Conservation (phyloP, 2,113 vertebrate genomes). For the Rousettus leschenaultii region DNA sequence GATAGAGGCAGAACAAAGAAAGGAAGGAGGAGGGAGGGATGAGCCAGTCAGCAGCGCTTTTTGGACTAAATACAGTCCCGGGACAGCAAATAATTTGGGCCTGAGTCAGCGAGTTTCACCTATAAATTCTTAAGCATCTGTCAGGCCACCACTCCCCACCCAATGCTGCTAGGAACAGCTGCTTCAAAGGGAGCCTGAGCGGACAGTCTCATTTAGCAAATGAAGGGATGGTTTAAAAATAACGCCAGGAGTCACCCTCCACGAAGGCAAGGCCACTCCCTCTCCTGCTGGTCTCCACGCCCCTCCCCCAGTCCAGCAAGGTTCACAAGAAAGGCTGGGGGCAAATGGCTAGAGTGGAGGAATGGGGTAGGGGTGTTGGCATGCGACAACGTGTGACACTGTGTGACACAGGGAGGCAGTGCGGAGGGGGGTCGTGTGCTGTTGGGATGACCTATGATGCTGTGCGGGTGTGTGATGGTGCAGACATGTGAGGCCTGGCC, state of each 20-base stretch:
- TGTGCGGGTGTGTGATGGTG: background rate
- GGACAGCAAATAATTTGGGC: slow-evolving; percentile 72
- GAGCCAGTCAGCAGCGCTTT: slow-evolving; percentile 53
- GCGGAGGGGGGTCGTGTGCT: background rate
- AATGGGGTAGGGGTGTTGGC: background rate
- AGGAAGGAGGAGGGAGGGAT: background rate
- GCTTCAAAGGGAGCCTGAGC: slow-evolving; percentile 41
- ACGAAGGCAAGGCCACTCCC: slow-evolving; percentile 57
- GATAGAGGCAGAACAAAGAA: background rate
- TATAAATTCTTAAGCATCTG: slow-evolving; percentile 79
- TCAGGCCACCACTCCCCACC: slow-evolving; percentile 71
- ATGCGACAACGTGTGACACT: background rate
- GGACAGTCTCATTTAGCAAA: slow-evolving; percentile 78
- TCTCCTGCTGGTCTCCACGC: slow-evolving; percentile 27
- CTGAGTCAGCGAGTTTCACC: slow-evolving; percentile 76
- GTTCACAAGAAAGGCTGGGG: slow-evolving; percentile 26
- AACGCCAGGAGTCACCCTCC: slow-evolving; percentile 74
- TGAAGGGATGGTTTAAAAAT: slow-evolving; percentile 77
- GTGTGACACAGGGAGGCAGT: background rate
- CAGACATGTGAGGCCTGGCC: background rate
- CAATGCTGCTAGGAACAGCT: slow-evolving; percentile 3
- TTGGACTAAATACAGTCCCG: slow-evolving; percentile 74
- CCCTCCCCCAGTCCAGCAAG: background rate
- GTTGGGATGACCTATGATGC: background rate
- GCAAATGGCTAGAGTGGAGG: background rate